A percentile compares a stretch with the other conserved stretches of the same genome.
These are phyloP conservation scores for Adineta ricciae DNA, from an alignment of 2,888 invertebrate species.

Conservation along the genomic window DNA sequence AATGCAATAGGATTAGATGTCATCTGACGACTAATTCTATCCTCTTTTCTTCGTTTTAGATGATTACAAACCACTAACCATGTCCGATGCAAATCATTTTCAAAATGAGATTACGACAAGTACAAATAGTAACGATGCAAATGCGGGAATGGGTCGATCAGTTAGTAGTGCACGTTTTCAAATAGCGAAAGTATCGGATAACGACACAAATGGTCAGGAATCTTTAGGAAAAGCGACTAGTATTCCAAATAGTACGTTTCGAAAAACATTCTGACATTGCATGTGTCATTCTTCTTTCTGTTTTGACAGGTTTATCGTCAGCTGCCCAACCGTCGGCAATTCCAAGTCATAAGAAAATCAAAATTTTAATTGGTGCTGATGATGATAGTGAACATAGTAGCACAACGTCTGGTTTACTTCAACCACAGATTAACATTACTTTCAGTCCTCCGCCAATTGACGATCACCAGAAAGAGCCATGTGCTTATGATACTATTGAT, in stretches of 20 bases:
- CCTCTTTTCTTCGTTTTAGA: neutral
- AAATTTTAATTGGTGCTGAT: neutral
- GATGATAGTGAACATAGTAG: neutral
- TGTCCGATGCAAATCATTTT: neutral
- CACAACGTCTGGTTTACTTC: neutral
- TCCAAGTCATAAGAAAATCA: neutral
- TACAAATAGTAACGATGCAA: neutral
- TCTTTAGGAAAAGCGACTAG: neutral
- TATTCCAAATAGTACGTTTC: neutral
- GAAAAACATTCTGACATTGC: neutral
- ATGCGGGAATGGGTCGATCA: neutral
- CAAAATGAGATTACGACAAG: neutral
- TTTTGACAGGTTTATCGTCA: neutral
- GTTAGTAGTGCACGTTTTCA: constrained; percentile 16
- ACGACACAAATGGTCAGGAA: neutral
- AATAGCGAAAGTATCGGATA: neutral
- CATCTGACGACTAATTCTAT: neutral
- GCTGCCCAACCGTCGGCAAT: neutral
- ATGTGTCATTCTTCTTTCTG: neutral
- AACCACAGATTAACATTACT: neutral
- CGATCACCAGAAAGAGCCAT: neutral
- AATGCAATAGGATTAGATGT: neutral
- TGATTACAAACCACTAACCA: neutral
- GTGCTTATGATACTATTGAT: constrained; percentile 51
- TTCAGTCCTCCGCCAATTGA: neutral